A percentile compares a stretch with the other conserved stretches of the same genome.
Evolutionary conservation across 2,797 vertebrate genomes (phyloP).

Genomic region (Oryzias sinensis): DNA sequence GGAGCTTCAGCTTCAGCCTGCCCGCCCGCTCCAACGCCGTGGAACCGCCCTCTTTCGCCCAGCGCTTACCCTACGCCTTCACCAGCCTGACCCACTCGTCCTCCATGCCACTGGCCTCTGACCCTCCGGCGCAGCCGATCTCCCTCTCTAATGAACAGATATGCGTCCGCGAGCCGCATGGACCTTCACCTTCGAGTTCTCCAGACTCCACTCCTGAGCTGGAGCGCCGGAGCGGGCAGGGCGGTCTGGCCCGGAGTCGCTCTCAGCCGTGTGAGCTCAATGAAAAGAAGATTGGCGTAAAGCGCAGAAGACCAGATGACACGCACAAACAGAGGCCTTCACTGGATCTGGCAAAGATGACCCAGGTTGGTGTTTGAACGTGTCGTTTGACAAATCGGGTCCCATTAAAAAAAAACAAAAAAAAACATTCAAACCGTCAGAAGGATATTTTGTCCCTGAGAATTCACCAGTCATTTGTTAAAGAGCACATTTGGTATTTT

Average conservation of each 20-base stretch:
- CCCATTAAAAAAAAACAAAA: neutral
- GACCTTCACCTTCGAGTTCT: constrained; percentile 80
- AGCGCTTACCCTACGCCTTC: constrained; percentile 61
- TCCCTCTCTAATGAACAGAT: constrained; percentile 88
- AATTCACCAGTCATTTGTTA: neutral
- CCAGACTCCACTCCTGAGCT: constrained; percentile 86
- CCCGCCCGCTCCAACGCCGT: constrained; percentile 78
- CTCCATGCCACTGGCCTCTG: constrained; percentile 46
- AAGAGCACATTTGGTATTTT: constrained; percentile 7
- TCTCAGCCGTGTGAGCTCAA: constrained; percentile 93
- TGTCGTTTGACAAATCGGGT: neutral
- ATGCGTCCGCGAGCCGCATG: constrained; percentile 74
- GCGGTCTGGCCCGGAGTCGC: constrained; percentile 84
- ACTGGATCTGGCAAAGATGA: constrained; percentile 95
- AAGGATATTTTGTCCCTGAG: neutral
- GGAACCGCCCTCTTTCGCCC: constrained; percentile 69
- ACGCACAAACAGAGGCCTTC: constrained; percentile 88
- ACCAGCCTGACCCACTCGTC: constrained; percentile 49
- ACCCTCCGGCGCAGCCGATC: constrained; percentile 76
- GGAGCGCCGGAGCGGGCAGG: constrained; percentile 75
- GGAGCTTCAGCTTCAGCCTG: constrained; percentile 94
- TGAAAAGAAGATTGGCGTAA: constrained; percentile 88
- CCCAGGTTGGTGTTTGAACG: constrained; percentile 80
- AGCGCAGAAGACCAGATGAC: constrained; percentile 87
- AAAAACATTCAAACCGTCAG: too few species aligned